phyloP scores from a whole-genome alignment of 2,888 invertebrate species.

The Hirtodrosophila cameraria region DNA sequence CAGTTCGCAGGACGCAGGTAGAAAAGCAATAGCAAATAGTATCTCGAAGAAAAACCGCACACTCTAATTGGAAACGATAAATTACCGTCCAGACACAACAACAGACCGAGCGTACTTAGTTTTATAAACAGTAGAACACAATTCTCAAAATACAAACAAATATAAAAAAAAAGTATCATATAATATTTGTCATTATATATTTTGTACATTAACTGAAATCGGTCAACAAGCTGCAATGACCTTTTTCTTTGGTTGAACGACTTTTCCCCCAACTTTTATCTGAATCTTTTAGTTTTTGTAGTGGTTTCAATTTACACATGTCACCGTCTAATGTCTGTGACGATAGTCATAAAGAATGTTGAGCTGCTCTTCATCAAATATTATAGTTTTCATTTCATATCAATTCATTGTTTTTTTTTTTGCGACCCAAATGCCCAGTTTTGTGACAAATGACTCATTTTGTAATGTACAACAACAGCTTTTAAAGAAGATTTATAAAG shows the following conservation, averaged over 20 bases:
- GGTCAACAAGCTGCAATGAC: conserved; percentile 55
- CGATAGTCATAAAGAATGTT: conserved; percentile 48
- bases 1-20: conserved; percentile 64
- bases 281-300: conserved; percentile 5
- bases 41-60: conserved; percentile 11
- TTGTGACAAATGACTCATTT: conserved; percentile 48
- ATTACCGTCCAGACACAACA: conserved; percentile 12
- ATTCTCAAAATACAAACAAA: conserved; percentile 19
- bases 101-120: conserved; percentile 1
- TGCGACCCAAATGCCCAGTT: conserved; percentile 41
- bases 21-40: conserved; percentile 36
- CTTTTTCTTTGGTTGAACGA: conserved; percentile 62
- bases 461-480: conserved; percentile 26
- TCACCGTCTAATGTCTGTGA: conserved; percentile 31
- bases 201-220: conserved; percentile 23
- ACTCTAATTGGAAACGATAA: conserved; percentile 68
- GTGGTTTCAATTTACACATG: conserved; percentile 48
- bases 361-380: conserved; percentile 42
- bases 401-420: conserved; percentile 22
- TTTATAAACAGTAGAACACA: conserved; percentile 2
- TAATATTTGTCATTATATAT: conserved; percentile 17
- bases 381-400: conserved; percentile 40
- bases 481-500: neutral
- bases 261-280: conserved; percentile 23
- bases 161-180: neutral